phyloP scores from a whole-genome alignment of 1,140 invertebrate species.

The Colletes gigas region DNA sequence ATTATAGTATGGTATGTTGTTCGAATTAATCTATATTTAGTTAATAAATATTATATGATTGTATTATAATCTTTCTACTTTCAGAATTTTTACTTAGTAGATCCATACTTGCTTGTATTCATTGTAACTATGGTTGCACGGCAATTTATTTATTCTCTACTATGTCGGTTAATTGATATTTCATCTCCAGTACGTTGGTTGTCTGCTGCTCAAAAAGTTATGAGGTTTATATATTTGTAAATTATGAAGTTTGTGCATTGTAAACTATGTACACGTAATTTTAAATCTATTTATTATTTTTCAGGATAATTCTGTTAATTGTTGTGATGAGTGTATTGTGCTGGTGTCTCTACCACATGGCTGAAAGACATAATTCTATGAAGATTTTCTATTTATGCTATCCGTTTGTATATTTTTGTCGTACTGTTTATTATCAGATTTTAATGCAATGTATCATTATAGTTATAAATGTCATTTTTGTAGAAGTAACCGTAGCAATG shows the following conservation, averaged over 20 bases:
- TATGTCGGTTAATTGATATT: conserved; percentile 78
- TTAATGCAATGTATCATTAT: conserved; percentile 2
- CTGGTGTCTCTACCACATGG: conserved; percentile 88
- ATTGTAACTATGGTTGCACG: conserved; percentile 90
- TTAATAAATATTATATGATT: conserved; percentile 14
- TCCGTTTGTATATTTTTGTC: conserved; percentile 89
- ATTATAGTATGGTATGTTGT: conserved; percentile 91
- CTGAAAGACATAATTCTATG: conserved; percentile 86
- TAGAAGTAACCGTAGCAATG: conserved; percentile 64
- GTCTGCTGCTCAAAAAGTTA: conserved; percentile 70
- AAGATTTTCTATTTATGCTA: conserved; percentile 92
- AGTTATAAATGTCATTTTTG: no score
- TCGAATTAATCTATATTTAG: conserved; percentile 3
- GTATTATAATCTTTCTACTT: conserved; percentile 68
- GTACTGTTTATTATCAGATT: background rate
- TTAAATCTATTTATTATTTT: conserved; percentile 47
- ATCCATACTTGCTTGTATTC: conserved; percentile 91
- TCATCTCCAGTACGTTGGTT: conserved; percentile 70
- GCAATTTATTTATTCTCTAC: conserved; percentile 88
- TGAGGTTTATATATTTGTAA: conserved; percentile 67
- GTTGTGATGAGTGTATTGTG: conserved; percentile 80
- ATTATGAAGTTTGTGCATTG: conserved; percentile 42
- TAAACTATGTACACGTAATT: conserved; percentile 58
- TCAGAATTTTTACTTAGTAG: conserved; percentile 97
- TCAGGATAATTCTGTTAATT: conserved; percentile 82